Base-by-base conservation (phyloP, 92 coral and sea anemone species). In the Montipora capitata region DNA sequence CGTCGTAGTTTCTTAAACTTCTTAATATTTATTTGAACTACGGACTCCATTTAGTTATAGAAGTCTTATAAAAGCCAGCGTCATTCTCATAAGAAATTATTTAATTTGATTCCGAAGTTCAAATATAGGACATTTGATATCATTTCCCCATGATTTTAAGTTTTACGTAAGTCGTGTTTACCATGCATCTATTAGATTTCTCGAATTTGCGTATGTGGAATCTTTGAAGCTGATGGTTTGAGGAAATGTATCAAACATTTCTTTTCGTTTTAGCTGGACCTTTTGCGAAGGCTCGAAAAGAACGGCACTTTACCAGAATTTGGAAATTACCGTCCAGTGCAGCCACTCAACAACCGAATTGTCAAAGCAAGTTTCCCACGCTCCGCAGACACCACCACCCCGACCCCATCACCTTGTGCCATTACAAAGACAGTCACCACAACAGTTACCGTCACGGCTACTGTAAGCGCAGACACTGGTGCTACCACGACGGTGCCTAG, bases 301-400 rank as follows among this genome's bases (percentile, higher is more conserved):
- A 69, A 18, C 40, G 68, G 67, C 52, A 61, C 68, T 17, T 72
- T 40, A 3, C 45, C 72, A 10, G 14, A 91, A 10, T 83, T 59
- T 17, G 71, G 95, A 49, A 90, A 92, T 66, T 89, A 65, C 82
- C 96, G 99, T 72, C 96, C 98, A 41, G 84, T 90, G 14, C 91
- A 85, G 77, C 44, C 78, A 2, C 84, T 91, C 56, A 79, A 93
- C 72, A 61, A 78, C 42, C 96, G 99, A 48, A 78, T 51, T 16
- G 86, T 96, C 40, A 67, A 80, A 18, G 66, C 92, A 15, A 93
- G 93, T 68, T 95, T 91, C 78, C 66, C 20, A 0, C 11, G 12
- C 5, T 38, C 86, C 10, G 18, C 4, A 84, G 18, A 40, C 51
- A 4, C 5, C 49, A 38, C 15, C 40, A 12, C 59, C 0, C 15